Conservation (phyloP, 2,888 invertebrate genomes). For the Notocelia uddmanniana region DNA sequence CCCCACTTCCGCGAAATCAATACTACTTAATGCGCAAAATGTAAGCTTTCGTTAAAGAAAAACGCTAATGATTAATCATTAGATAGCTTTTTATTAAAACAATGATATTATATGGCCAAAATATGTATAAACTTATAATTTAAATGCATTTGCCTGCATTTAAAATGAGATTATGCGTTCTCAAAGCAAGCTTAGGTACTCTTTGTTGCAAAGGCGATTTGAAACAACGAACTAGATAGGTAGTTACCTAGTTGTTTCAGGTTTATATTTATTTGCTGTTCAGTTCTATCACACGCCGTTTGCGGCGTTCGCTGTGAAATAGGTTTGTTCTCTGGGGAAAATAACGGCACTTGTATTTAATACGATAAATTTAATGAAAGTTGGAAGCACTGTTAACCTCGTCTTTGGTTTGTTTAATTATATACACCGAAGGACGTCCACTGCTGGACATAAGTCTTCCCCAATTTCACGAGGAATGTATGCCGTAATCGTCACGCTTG, state of each 20-base stretch:
- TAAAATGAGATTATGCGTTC: not conserved
- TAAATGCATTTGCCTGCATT: not conserved
- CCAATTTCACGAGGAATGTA: too few species aligned
- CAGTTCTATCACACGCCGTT: conserved; percentile 18
- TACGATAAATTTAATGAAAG: not conserved
- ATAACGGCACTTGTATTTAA: not conserved
- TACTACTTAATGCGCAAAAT: too few species aligned
- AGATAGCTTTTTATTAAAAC: not conserved
- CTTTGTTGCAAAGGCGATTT: conserved; percentile 14
- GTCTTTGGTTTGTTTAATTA: too few species aligned
- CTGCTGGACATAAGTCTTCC: too few species aligned
- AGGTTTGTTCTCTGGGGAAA: not conserved
- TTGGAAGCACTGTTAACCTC: not conserved
- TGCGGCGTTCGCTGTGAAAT: conserved; percentile 15
- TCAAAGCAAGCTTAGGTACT: not conserved
- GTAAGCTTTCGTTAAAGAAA: too few species aligned
- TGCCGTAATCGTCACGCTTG: too few species aligned
- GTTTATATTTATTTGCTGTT: conserved; percentile 22
- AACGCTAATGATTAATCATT: not conserved
- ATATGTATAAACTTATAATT: too few species aligned
- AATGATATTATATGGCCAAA: too few species aligned
- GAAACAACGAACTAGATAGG: conserved; percentile 5
- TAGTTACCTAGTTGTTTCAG: conserved; percentile 4
- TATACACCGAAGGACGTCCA: too few species aligned
- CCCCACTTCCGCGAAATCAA: too few species aligned